A percentile compares a stretch with the other conserved stretches of the same genome.
phyloP scores from a whole-genome alignment of 2,888 invertebrate species.

The Andrena marginata region DNA sequence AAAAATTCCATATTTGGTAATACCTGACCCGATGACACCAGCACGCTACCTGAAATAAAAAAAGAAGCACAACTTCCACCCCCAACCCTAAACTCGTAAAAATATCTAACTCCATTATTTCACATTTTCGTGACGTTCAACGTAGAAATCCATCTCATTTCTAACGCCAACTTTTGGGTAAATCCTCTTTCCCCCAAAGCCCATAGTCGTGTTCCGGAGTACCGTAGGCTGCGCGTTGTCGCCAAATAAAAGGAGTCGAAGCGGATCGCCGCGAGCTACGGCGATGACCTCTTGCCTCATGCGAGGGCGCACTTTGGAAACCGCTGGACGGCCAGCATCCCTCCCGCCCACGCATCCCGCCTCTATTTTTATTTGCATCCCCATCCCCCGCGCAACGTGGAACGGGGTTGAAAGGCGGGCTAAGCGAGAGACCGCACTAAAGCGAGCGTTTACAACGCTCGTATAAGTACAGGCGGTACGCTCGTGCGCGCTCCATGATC shows the following conservation, averaged over 20 bases:
- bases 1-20: too few species aligned
- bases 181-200: too few species aligned
- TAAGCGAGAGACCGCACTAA: conserved; percentile 62
- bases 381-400: conserved; percentile 18
- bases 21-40: too few species aligned
- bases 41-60: too few species aligned
- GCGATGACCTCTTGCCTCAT: conserved; percentile 28
- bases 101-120: too few species aligned
- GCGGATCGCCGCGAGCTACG: conserved; percentile 7
- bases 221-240: conserved; percentile 6
- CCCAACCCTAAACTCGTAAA: too few species aligned
- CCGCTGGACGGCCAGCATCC: conserved; percentile 22
- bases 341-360: conserved; percentile 6
- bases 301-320: conserved; percentile 32
- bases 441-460: conserved; percentile 64
- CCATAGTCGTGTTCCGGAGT: neutral
- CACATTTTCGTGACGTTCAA: too few species aligned
- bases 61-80: too few species aligned
- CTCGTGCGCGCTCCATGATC: conserved; percentile 58
- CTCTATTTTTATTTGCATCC: conserved; percentile 47
- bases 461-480: conserved; percentile 47
- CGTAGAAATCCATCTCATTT: too few species aligned
- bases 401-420: conserved; percentile 55
- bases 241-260: conserved; percentile 9
- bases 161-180: too few species aligned